Evolutionary conservation across 2,888 invertebrate genomes (phyloP).

Genomic region (Hartigia nigra): DNA sequence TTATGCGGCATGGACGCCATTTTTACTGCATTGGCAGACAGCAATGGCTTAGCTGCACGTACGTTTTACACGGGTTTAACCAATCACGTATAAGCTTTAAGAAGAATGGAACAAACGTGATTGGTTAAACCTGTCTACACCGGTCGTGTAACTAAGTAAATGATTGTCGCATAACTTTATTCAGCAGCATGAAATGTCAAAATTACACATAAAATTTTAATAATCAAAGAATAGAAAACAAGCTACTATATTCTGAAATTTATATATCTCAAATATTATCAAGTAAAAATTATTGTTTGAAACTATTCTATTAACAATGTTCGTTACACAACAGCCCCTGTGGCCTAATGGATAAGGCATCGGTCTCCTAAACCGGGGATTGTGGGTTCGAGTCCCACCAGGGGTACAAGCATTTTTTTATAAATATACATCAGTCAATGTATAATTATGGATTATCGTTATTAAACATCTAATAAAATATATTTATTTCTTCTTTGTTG

Average conservation of each 20-base stretch:
- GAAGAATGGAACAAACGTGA: too few relatives aligned
- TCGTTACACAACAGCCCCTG: conserved; percentile 71
- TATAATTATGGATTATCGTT: neutral
- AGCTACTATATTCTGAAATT: neutral
- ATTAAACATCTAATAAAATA: neutral
- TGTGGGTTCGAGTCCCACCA: conserved; percentile 89
- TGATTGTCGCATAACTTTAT: neutral
- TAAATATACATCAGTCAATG: too few relatives aligned
- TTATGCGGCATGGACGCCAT: conserved; percentile 19
- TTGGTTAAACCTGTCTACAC: too few relatives aligned
- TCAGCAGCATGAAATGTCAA: neutral
- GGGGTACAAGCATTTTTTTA: conserved; percentile 71
- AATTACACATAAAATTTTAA: neutral
- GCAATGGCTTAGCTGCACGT: too few relatives aligned
- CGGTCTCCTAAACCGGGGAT: conserved; percentile 88
- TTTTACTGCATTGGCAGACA: too few relatives aligned
- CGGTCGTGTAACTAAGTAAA: too few relatives aligned
- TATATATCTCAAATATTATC: neutral
- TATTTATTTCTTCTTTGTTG: neutral
- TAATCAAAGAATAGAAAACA: neutral
- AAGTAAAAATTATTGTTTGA: neutral
- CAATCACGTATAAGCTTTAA: too few relatives aligned
- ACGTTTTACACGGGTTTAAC: too few relatives aligned
- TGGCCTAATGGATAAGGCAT: conserved; percentile 88
- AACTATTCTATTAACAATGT: neutral